Evolutionary conservation across 2,888 invertebrate genomes (phyloP).

Genomic region (Tachystola acroxantha): DNA sequence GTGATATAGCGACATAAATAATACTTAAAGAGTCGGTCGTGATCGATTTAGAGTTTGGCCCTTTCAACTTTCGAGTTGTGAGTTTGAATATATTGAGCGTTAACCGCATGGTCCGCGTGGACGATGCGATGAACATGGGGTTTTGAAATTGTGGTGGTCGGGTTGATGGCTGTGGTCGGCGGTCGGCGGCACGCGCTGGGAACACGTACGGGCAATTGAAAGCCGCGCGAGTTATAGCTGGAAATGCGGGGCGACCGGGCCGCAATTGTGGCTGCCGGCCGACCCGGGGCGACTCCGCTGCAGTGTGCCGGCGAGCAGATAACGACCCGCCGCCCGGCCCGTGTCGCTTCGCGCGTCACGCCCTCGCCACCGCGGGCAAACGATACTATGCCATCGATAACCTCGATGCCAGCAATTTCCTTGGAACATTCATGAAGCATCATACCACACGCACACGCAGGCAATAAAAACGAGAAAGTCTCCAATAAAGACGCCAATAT

Average conservation of each 20-base stretch:
- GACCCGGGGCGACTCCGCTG: constrained; percentile 30
- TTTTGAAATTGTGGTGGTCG: constrained; percentile 52
- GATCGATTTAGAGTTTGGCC: constrained; percentile 21
- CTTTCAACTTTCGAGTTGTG: constrained; percentile 30
- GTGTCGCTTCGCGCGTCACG: constrained; percentile 42
- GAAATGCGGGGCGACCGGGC: constrained; percentile 56
- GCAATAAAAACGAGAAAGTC: background rate
- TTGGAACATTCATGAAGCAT: constrained; percentile 5
- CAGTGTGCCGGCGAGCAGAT: constrained; percentile 36
- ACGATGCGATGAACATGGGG: constrained; percentile 49
- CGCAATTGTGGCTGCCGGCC: constrained; percentile 56
- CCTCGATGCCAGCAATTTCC: constrained; percentile 18
- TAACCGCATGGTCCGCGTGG: constrained; percentile 30
- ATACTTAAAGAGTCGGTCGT: constrained; percentile 19
- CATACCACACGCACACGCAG: background rate
- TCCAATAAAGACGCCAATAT: background rate
- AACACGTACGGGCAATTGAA: constrained; percentile 68
- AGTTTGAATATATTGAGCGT: constrained; percentile 26
- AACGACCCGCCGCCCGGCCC: constrained; percentile 32
- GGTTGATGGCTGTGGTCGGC: constrained; percentile 48
- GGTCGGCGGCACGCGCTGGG: constrained; percentile 60
- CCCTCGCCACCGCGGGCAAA: constrained; percentile 27
- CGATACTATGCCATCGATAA: constrained; percentile 20
- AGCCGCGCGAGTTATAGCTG: constrained; percentile 62
- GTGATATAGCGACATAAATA: constrained; percentile 12